Conservation (phyloP, 2,888 invertebrate species). For the Ariolimax columbianus region DNA sequence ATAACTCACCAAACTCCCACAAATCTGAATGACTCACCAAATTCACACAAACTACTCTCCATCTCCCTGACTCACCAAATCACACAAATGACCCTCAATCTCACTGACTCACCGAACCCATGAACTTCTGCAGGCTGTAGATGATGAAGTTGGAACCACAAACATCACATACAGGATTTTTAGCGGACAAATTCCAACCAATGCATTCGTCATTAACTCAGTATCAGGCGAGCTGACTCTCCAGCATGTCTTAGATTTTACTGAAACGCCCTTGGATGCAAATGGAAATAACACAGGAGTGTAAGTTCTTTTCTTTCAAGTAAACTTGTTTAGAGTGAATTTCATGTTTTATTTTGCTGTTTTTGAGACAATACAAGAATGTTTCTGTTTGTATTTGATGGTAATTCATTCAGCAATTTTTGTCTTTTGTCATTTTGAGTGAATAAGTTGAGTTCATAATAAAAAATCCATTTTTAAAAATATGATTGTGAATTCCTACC, state of each 20-base stretch:
- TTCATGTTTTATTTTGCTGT: too few relatives aligned
- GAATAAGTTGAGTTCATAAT: too few relatives aligned
- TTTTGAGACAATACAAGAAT: too few relatives aligned
- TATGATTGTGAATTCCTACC: too few relatives aligned
- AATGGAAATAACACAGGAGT: constrained; percentile 28
- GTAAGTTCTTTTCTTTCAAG: constrained; percentile 22
- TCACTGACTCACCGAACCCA: background rate
- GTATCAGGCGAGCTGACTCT: constrained; percentile 61
- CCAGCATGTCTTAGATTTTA: constrained; percentile 41
- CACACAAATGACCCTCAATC: background rate
- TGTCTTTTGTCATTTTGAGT: too few relatives aligned
- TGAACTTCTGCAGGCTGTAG: constrained; percentile 53
- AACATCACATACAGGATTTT: constrained; percentile 62
- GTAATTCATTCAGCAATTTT: too few relatives aligned
- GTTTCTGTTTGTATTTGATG: too few relatives aligned
- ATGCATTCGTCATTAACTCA: constrained; percentile 60
- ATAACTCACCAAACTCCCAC: background rate
- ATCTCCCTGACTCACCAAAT: too few relatives aligned
- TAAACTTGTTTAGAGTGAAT: background rate
- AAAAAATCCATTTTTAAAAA: too few relatives aligned
- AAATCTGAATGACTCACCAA: too few relatives aligned
- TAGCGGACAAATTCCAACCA: constrained; percentile 59
- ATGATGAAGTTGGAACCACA: constrained; percentile 46
- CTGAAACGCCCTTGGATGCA: constrained; percentile 33
- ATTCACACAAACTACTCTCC: too few relatives aligned